Conservation (phyloP, 1,140 invertebrate species). For the Cheumatopsyche charites region DNA sequence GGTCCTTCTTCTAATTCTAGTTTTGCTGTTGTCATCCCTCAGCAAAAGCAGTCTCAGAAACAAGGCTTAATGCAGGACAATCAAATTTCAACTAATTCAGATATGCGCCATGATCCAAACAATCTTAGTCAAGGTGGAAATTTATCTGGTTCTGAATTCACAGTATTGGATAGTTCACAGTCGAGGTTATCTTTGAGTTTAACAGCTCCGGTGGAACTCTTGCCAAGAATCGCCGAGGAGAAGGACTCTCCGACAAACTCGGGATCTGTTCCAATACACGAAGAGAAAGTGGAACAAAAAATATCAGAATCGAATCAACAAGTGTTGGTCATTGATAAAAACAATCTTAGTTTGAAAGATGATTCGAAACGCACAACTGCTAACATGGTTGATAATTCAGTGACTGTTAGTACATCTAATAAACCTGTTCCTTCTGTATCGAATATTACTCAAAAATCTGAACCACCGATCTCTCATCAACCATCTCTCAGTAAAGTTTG, state of each 20-base stretch:
- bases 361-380: too few relatives aligned
- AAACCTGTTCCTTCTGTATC: constrained; percentile 29
- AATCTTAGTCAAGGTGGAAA: constrained; percentile 12
- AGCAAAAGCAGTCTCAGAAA: constrained; percentile 41
- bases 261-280: constrained; percentile 47
- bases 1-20: constrained; percentile 46
- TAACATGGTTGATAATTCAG: background rate
- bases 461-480: constrained; percentile 15
- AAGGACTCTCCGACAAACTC: constrained; percentile 80
- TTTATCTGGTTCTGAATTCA: constrained; percentile 33
- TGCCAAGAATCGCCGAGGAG: constrained; percentile 80
- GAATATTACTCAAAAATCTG: constrained; percentile 40
- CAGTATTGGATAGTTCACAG: constrained; percentile 38
- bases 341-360: background rate
- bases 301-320: constrained; percentile 42
- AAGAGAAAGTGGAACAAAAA: constrained; percentile 37
- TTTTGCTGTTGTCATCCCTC: constrained; percentile 45
- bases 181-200: constrained; percentile 54
- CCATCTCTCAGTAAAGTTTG: too few relatives aligned
- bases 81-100: constrained; percentile 24
- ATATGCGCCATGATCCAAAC: constrained; percentile 45
- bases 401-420: constrained; percentile 28
- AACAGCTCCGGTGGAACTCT: constrained; percentile 59
- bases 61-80: constrained; percentile 28
- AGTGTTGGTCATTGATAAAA: constrained; percentile 36